These are phyloP conservation scores for Nesidiocoris tenuis DNA, from an alignment of 2,888 invertebrate species.

Conservation along the genomic window DNA sequence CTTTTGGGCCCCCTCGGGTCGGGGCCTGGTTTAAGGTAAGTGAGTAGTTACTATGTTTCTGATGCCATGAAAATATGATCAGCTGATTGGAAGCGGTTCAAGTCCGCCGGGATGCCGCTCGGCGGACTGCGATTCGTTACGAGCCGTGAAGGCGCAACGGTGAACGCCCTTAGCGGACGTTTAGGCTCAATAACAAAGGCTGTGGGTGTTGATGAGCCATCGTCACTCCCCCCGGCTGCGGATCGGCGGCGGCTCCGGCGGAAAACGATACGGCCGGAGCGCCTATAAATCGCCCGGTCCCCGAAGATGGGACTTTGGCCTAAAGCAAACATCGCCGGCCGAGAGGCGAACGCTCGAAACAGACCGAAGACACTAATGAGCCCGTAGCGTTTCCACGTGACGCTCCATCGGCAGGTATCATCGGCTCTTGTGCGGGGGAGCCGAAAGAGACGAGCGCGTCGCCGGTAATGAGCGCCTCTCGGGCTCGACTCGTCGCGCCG, in stretches of 20 bases:
- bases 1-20: no score
- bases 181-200: conserved; percentile 35
- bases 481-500: background rate
- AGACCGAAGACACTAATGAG: conserved; percentile 39
- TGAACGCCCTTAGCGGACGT: conserved; percentile 31
- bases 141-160: background rate
- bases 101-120: no score
- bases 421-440: background rate
- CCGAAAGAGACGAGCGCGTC: conserved; percentile 21
- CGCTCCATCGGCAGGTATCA: conserved; percentile 35
- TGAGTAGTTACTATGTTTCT: no score
- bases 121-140: no score
- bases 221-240: conserved; percentile 12
- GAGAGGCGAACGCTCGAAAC: background rate
- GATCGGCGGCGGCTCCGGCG: background rate
- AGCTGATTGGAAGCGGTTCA: no score
- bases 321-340: conserved; percentile 31
- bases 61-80: no score
- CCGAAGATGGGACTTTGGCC: conserved; percentile 9
- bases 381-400: conserved; percentile 28
- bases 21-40: no score
- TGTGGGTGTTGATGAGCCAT: conserved; percentile 38
- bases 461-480: conserved; percentile 10
- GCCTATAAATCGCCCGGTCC: conserved; percentile 20
- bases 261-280: conserved; percentile 21